Conservation (phyloP, 2,888 invertebrate genomes). For the Aquatica leii region DNA sequence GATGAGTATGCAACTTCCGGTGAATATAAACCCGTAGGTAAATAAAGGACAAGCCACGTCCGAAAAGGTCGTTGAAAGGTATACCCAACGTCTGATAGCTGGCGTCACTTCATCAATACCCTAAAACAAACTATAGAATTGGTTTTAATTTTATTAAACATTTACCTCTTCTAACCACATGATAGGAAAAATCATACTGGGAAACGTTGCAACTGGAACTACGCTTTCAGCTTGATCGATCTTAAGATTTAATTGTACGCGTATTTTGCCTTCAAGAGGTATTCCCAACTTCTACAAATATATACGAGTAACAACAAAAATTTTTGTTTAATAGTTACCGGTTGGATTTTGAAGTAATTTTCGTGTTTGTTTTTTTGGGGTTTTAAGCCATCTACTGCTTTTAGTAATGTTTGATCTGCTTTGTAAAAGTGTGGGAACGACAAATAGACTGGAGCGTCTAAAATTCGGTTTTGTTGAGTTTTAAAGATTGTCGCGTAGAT, state of each 20-base stretch:
- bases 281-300: constrained; percentile 83
- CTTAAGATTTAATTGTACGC: constrained; percentile 83
- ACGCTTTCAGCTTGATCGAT: constrained; percentile 78
- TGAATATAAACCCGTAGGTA: constrained; percentile 75
- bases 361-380: constrained; percentile 75
- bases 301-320: background rate
- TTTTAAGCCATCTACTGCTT: constrained; percentile 75
- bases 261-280: constrained; percentile 81
- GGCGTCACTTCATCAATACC: constrained; percentile 82
- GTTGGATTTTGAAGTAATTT: constrained; percentile 85
- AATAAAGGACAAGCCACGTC: constrained; percentile 75
- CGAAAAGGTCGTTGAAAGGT: constrained; percentile 79
- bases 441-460: constrained; percentile 86
- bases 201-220: constrained; percentile 76
- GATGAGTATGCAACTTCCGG: constrained; percentile 72
- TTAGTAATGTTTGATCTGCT: constrained; percentile 73
- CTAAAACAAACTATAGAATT: constrained; percentile 57
- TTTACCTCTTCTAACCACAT: constrained; percentile 89
- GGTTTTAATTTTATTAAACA: background rate
- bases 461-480: no score
- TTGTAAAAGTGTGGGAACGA: constrained; percentile 92
- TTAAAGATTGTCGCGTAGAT: no score
- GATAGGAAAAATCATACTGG: constrained; percentile 82
- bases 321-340: constrained; percentile 74
- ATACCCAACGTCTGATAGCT: constrained; percentile 82